phyloP scores from a whole-genome alignment of 2,888 invertebrate species.

The Acanthosepion lycidas region DNA sequence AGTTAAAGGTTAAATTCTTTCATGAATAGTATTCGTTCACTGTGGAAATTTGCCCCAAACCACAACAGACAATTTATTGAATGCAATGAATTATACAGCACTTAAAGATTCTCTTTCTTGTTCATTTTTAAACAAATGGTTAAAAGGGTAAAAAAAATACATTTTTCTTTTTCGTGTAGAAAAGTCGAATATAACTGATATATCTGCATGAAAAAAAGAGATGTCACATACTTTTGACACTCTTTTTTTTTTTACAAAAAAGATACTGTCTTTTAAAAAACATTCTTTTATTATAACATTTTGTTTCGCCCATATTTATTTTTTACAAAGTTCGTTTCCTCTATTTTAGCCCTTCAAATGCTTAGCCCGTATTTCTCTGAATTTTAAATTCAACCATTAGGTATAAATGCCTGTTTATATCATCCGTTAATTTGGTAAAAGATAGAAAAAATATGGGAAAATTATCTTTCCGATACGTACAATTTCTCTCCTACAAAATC shows the following conservation, averaged over 20 bases:
- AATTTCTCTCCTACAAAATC: not conserved
- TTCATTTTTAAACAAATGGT: not conserved
- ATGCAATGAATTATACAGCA: not conserved
- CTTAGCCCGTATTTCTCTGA: not conserved
- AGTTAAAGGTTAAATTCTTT: too few species aligned
- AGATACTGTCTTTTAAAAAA: not conserved
- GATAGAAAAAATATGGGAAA: not conserved
- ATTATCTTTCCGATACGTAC: not conserved
- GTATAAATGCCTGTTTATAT: not conserved
- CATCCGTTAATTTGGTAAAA: not conserved
- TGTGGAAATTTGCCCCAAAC: not conserved
- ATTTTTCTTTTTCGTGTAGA: not conserved
- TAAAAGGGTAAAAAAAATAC: not conserved
- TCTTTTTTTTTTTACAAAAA: not conserved
- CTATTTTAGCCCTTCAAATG: not conserved
- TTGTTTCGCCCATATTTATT: not conserved
- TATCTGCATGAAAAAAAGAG: not conserved
- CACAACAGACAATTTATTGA: not conserved
- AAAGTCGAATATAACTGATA: not conserved
- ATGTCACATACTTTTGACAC: not conserved
- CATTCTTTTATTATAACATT: not conserved
- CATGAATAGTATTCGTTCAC: too few species aligned
- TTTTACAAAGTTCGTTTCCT: not conserved
- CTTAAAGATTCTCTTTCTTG: not conserved
- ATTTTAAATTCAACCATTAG: not conserved